Evolutionary conservation across 2,888 invertebrate genomes (phyloP).

Genomic region (Trichogramma evanescens): DNA sequence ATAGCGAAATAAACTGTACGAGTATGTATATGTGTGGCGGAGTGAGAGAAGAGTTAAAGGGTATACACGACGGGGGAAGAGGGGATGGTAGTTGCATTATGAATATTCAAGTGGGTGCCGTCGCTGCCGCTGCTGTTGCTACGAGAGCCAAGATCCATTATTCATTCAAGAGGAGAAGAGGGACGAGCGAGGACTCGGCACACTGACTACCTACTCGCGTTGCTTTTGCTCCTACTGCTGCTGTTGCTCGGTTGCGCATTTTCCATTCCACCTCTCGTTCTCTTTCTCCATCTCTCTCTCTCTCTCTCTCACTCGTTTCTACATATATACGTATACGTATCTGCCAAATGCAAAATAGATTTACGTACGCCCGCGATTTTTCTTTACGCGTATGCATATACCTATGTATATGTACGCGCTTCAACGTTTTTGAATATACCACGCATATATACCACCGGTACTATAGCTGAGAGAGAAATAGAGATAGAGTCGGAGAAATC

Average conservation of each 20-base stretch:
- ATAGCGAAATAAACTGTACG: neutral
- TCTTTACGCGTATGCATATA: too few relatives aligned
- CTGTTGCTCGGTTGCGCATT: conserved; percentile 12
- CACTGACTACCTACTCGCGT: conserved; percentile 25
- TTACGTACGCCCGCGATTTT: too few relatives aligned
- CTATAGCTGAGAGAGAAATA: too few relatives aligned
- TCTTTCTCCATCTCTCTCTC: conserved; percentile 7
- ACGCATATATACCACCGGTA: too few relatives aligned
- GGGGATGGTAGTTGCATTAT: conserved; percentile 14
- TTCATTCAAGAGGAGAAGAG: conserved; percentile 32
- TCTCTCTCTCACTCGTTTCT: neutral
- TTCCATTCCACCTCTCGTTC: conserved; percentile 12
- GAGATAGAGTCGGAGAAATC: too few relatives aligned
- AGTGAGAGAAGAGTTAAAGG: neutral
- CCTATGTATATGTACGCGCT: too few relatives aligned
- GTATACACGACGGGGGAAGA: neutral
- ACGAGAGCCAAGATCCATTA: conserved; percentile 37
- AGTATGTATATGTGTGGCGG: neutral
- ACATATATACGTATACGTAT: too few relatives aligned
- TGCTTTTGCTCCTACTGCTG: neutral
- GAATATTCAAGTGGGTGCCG: conserved; percentile 28
- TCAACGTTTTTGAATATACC: too few relatives aligned
- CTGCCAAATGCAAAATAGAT: too few relatives aligned
- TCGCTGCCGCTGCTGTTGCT: conserved; percentile 1
- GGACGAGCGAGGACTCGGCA: conserved; percentile 25